These are phyloP conservation scores for Nomada ruficornis DNA, from an alignment of 2,888 invertebrate genomes.

Conservation along the genomic window DNA sequence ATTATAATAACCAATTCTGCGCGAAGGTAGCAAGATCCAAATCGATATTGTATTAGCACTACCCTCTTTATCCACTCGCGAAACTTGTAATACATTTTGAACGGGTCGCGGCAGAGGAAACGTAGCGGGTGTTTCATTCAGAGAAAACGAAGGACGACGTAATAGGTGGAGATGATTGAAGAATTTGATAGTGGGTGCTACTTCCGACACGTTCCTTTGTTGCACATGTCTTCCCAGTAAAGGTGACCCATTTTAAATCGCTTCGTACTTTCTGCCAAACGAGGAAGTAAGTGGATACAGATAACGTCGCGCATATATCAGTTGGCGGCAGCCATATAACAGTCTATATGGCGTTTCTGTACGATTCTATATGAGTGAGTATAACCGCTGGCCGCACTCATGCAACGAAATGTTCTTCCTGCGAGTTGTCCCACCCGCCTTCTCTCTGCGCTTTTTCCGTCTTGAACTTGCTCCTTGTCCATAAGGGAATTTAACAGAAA, in stretches of 20 bases:
- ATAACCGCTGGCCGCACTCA: constrained; percentile 47
- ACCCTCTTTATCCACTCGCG: neutral
- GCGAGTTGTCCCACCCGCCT: constrained; percentile 19
- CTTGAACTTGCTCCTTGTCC: constrained; percentile 17
- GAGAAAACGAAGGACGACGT: constrained; percentile 4
- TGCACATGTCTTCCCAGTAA: constrained; percentile 35
- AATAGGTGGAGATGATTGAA: constrained; percentile 22
- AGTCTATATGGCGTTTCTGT: constrained; percentile 75
- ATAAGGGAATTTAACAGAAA: constrained; percentile 46
- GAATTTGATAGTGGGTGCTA: constrained; percentile 38
- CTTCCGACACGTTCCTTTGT: constrained; percentile 48
- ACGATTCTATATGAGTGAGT: constrained; percentile 50
- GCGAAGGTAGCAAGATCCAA: neutral
- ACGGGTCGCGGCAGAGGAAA: neutral
- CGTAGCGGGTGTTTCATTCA: neutral
- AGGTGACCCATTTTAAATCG: constrained; percentile 73
- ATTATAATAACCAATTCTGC: neutral
- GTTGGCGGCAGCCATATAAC: constrained; percentile 74
- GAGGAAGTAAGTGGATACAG: constrained; percentile 75
- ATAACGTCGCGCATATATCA: constrained; percentile 77
- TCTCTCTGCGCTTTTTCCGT: neutral
- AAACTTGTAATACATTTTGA: neutral
- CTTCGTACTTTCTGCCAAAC: constrained; percentile 73
- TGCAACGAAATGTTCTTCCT: constrained; percentile 55
- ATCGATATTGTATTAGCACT: neutral